Evolutionary conservation across 2,797 vertebrate species (phyloP).

Genomic region (Cyclopterus lumpus): DNA sequence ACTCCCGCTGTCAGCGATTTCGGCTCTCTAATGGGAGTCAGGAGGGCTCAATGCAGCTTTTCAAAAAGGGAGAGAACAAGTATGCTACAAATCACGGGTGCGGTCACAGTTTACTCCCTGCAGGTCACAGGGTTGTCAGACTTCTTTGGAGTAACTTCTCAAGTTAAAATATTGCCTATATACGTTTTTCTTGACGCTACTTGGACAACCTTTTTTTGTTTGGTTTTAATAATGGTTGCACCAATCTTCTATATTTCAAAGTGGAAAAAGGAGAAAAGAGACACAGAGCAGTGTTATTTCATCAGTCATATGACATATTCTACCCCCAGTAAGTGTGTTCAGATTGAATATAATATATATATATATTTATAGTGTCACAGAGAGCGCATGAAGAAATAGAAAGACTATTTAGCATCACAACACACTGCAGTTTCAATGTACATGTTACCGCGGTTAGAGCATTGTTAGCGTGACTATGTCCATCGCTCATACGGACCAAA

Average conservation of each 20-base stretch:
- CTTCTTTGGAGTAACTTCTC: constrained; percentile 16
- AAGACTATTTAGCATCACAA: no score
- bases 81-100: constrained; percentile 22
- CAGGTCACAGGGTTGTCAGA: constrained; percentile 16
- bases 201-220: not conserved
- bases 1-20: constrained; percentile 18
- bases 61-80: not conserved
- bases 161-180: constrained; percentile 4
- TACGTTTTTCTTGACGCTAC: not conserved
- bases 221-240: not conserved
- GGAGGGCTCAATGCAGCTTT: constrained; percentile 6
- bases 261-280: not conserved
- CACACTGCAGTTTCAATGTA: no score
- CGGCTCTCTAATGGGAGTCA: constrained; percentile 24
- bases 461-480: no score
- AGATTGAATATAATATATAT: not conserved
- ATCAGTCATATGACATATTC: not conserved
- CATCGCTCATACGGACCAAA: no score
- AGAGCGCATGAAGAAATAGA: no score
- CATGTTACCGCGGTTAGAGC: no score
- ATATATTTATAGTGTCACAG: not conserved
- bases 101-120: not conserved
- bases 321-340: not conserved
- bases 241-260: not conserved
- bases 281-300: not conserved